phyloP scores from a whole-genome alignment of 1,140 invertebrate genomes.

The Papilio glaucus region DNA sequence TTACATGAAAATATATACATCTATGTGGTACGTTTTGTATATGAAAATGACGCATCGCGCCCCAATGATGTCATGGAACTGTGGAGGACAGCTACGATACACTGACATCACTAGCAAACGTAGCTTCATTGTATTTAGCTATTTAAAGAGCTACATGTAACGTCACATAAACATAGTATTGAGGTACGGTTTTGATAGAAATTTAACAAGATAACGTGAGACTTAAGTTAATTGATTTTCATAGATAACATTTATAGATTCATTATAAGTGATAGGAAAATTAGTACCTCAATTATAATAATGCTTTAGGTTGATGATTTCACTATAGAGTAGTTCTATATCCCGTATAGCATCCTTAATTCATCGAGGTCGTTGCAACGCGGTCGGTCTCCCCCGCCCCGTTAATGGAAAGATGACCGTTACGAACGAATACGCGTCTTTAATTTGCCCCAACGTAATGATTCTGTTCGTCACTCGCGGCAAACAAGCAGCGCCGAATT shows the following conservation, averaged over 20 bases:
- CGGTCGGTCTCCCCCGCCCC: neutral
- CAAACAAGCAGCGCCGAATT: neutral
- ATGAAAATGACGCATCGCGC: constrained; percentile 28
- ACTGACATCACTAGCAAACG: constrained; percentile 30
- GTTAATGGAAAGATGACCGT: constrained; percentile 20
- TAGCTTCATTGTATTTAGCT: constrained; percentile 18
- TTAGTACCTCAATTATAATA: neutral
- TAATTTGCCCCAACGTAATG: neutral
- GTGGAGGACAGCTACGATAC: neutral
- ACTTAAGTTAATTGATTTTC: too few species aligned
- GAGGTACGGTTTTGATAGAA: neutral
- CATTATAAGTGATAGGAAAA: too few species aligned
- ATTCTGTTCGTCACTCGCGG: constrained; percentile 1
- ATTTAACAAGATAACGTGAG: too few species aligned
- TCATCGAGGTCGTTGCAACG: neutral
- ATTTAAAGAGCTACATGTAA: neutral
- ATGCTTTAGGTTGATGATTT: neutral
- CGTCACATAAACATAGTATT: neutral
- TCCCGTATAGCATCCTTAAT: neutral
- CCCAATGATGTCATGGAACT: constrained; percentile 32
- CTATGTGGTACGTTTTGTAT: constrained; percentile 24
- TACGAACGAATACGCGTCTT: constrained; percentile 8
- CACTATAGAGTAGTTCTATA: neutral
- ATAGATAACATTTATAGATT: too few species aligned
- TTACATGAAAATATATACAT: constrained; percentile 29